phyloP scores from a whole-genome alignment of 2,113 vertebrate genomes.

The Nycticorax nycticorax region DNA sequence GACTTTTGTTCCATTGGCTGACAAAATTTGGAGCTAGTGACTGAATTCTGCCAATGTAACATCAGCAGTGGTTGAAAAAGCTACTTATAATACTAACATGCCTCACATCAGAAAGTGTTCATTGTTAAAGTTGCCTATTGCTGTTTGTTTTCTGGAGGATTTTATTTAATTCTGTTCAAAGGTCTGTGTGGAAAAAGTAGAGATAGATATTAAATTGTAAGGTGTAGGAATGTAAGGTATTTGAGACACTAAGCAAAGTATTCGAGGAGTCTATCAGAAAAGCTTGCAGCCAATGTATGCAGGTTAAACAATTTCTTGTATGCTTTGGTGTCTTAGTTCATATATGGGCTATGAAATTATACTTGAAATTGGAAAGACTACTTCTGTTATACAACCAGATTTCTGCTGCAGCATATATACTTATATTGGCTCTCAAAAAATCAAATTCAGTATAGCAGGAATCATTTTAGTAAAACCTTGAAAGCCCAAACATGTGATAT shows the following conservation, averaged over 20 bases:
- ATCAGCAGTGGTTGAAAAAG: neutral
- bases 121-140: rapidly evolving
- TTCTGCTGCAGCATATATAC: neutral
- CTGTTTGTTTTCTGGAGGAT: neutral
- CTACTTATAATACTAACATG: neutral
- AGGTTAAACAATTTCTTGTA: neutral
- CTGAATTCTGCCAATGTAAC: neutral
- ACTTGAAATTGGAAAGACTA: neutral
- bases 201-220: neutral
- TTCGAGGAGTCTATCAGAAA: neutral
- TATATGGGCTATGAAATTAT: neutral
- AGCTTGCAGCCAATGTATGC: neutral
- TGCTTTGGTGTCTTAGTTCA: neutral
- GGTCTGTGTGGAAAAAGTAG: neutral
- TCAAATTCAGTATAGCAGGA: neutral
- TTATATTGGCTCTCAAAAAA: neutral
- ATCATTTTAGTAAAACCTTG: neutral
- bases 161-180: neutral
- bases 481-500: neutral
- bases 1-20: neutral
- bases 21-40: neutral
- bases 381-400: neutral
- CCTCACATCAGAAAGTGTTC: neutral
- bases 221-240: neutral
- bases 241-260: neutral